A percentile compares a stretch with the other conserved stretches of the same genome.
These are phyloP conservation scores for Caenorhabditis uteleia DNA, from an alignment of 2,888 invertebrate genomes.

Conservation along the genomic window DNA sequence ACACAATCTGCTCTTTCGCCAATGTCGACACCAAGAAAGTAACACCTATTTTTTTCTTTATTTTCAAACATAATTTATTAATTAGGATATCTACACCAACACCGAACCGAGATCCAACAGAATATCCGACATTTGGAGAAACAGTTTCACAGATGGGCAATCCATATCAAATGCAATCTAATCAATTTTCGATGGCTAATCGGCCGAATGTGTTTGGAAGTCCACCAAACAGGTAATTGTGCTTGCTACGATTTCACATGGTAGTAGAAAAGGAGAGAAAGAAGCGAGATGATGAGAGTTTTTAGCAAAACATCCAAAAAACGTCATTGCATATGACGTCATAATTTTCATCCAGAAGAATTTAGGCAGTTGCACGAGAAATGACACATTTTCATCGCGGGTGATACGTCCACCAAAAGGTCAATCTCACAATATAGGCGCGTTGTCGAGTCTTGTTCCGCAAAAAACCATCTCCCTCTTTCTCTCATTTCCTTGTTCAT, in stretches of 20 bases:
- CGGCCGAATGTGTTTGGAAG: conserved; percentile 49
- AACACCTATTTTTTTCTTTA: conserved; percentile 1
- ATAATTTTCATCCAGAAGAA: no score
- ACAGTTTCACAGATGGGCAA: conserved; percentile 33
- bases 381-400: no score
- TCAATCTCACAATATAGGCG: no score
- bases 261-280: no score
- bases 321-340: no score
- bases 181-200: conserved; percentile 7
- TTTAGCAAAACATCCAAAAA: no score
- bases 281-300: no score
- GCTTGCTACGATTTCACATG: background rate
- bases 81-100: conserved; percentile 13
- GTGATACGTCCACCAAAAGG: no score
- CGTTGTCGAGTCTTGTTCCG: no score
- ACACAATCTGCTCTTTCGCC: conserved; percentile 34
- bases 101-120: conserved; percentile 49
- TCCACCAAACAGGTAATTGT: conserved; percentile 30
- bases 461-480: no score
- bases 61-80: conserved; percentile 3
- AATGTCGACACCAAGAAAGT: conserved; percentile 43
- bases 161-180: conserved; percentile 14
- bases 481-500: no score
- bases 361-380: no score
- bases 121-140: conserved; percentile 51